Evolutionary conservation across 2,113 vertebrate species (phyloP).

Genomic region (Nothobranchius kuhntae): DNA sequence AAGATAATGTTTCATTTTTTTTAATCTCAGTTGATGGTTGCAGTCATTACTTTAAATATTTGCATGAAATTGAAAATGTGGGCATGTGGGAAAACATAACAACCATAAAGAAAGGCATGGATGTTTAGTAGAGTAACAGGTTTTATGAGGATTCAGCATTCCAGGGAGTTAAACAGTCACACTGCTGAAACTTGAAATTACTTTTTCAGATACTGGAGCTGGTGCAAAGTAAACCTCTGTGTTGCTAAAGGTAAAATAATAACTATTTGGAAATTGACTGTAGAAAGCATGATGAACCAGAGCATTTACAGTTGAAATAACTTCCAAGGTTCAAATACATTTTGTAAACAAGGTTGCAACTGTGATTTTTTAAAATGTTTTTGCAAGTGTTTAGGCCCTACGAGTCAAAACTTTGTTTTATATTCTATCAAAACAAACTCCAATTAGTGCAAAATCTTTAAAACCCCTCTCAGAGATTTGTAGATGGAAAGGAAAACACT

Average conservation of each 20-base stretch:
- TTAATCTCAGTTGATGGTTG: constrained; percentile 13
- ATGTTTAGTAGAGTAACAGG: background rate
- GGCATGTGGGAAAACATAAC: constrained; percentile 20
- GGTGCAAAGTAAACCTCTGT: background rate
- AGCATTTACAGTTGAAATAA: background rate
- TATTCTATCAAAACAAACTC: too few relatives aligned
- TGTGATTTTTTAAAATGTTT: too few relatives aligned
- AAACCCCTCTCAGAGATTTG: too few relatives aligned
- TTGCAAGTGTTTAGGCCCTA: too few relatives aligned
- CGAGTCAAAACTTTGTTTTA: too few relatives aligned
- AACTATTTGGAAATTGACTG: constrained; percentile 1
- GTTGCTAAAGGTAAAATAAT: background rate
- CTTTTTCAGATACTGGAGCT: constrained; percentile 4
- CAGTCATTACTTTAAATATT: constrained; percentile 45
- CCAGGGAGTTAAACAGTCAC: constrained; percentile 2
- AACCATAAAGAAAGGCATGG: constrained; percentile 30
- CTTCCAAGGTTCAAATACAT: too few relatives aligned
- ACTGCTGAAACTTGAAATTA: constrained; percentile 32
- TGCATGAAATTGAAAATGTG: constrained; percentile 50
- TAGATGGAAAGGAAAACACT: too few relatives aligned
- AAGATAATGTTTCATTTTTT: constrained; percentile 33
- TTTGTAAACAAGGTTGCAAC: too few relatives aligned
- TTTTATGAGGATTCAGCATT: constrained; percentile 3
- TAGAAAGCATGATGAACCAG: background rate
- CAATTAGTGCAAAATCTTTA: too few relatives aligned